Percentiles rank a stretch among this genome's conserved stretches.
Evolutionary conservation across 2,797 vertebrate genomes (phyloP).

Genomic region (Mergus octosetaceus): DNA sequence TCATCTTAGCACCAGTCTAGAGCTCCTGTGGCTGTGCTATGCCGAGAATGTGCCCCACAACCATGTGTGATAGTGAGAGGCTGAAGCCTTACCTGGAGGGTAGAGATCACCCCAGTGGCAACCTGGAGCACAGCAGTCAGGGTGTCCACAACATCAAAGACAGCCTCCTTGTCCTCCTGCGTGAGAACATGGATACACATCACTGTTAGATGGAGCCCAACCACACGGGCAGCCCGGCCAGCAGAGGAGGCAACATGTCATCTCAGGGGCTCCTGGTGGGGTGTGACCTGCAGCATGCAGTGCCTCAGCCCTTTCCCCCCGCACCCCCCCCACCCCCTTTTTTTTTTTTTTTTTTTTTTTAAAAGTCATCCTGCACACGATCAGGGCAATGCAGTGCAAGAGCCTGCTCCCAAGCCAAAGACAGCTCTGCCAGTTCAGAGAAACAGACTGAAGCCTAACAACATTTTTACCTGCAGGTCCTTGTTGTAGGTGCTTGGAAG

Average conservation of each 20-base stretch:
- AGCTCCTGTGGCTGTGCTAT: fast-evolving
- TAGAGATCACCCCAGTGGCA: constrained; percentile 90
- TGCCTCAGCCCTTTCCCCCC: not conserved
- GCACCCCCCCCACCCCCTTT: no score
- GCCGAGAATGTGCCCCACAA: fast-evolving
- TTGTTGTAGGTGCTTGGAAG: constrained; percentile 97
- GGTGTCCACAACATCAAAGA: constrained; percentile 93
- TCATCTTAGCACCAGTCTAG: fast-evolving
- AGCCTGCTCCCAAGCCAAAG: not conserved
- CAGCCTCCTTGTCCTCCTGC: constrained; percentile 97
- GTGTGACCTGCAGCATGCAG: not conserved
- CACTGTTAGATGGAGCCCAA: not conserved
- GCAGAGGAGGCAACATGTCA: not conserved
- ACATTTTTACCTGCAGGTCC: constrained; percentile 88
- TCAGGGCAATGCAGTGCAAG: no score
- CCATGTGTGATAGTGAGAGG: fast-evolving
- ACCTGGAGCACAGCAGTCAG: constrained; percentile 90
- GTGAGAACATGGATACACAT: not conserved
- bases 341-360: no score
- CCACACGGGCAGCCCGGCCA: not conserved
- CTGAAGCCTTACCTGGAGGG: constrained; percentile 82
- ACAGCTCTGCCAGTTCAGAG: not conserved
- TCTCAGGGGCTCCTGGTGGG: not conserved
- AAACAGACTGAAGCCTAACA: fast-evolving
- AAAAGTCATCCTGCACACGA: no score